phyloP scores from a whole-genome alignment of 2,888 invertebrate species.

The Hypercompe scribonia region DNA sequence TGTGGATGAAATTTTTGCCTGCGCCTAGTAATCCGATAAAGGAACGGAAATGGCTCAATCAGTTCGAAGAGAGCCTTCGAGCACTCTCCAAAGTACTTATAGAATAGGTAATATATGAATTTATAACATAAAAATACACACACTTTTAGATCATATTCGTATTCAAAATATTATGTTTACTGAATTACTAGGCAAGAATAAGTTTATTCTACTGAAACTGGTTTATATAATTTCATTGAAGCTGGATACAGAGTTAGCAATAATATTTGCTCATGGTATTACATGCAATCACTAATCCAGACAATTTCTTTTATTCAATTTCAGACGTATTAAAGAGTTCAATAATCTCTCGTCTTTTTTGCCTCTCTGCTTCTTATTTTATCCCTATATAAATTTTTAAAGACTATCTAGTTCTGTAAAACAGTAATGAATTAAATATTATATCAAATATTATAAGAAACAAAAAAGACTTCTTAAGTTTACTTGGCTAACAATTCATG shows the following conservation, averaged over 20 bases:
- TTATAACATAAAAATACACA: not conserved
- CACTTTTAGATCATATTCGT: not conserved
- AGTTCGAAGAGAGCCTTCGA: too few species aligned
- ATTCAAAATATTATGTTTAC: not conserved
- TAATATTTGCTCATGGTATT: not conserved
- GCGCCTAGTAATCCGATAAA: too few species aligned
- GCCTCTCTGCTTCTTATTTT: not conserved
- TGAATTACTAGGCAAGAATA: not conserved
- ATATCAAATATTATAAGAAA: not conserved
- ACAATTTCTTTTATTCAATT: not conserved
- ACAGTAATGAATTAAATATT: not conserved
- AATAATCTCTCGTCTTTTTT: not conserved
- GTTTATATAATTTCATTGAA: not conserved
- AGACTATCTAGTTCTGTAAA: not conserved
- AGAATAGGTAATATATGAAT: not conserved
- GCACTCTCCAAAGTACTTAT: not conserved
- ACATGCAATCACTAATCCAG: not conserved
- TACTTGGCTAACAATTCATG: conserved; percentile 9
- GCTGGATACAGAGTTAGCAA: not conserved
- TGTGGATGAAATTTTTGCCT: too few species aligned
- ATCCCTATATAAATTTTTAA: not conserved
- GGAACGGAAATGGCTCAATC: too few species aligned
- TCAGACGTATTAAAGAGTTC: not conserved
- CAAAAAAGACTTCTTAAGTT: not conserved
- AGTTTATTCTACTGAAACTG: not conserved